phyloP scores from a whole-genome alignment of 2,888 invertebrate species.

The Andrena chrysosceles region DNA sequence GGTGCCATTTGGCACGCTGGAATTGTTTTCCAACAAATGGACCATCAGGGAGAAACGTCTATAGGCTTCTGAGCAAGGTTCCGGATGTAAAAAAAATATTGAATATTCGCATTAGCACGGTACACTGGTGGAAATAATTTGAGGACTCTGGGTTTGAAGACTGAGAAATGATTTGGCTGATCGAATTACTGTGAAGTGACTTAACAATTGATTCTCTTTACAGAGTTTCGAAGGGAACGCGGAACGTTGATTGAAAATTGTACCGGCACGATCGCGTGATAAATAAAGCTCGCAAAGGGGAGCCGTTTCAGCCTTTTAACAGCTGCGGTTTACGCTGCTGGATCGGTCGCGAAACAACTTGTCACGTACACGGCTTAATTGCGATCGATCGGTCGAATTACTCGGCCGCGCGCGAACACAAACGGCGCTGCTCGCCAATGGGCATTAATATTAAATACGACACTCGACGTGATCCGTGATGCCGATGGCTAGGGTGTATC shows the following conservation, averaged over 20 bases:
- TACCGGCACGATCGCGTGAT: constrained; percentile 13
- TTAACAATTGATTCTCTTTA: neutral
- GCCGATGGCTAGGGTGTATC: neutral
- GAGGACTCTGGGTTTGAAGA: too few species aligned
- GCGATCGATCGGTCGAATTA: constrained; percentile 62
- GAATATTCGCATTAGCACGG: too few species aligned
- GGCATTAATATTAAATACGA: constrained; percentile 53
- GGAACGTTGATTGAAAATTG: constrained; percentile 17
- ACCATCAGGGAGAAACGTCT: neutral
- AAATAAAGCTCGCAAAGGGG: constrained; percentile 31
- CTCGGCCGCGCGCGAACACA: constrained; percentile 18
- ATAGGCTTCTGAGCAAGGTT: neutral
- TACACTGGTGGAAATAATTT: too few species aligned
- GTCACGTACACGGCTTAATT: constrained; percentile 62
- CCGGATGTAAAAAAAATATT: too few species aligned
- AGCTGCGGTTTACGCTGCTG: constrained; percentile 49
- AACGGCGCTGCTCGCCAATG: neutral
- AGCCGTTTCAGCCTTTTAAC: constrained; percentile 55
- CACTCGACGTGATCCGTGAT: constrained; percentile 1
- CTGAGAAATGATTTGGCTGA: too few species aligned
- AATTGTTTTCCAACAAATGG: constrained; percentile 36
- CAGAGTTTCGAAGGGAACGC: neutral
- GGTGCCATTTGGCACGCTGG: neutral
- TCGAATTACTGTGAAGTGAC: neutral
- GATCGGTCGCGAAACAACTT: constrained; percentile 51